phyloP scores from a whole-genome alignment of 2,888 invertebrate species.

The Aethes cnicana region DNA sequence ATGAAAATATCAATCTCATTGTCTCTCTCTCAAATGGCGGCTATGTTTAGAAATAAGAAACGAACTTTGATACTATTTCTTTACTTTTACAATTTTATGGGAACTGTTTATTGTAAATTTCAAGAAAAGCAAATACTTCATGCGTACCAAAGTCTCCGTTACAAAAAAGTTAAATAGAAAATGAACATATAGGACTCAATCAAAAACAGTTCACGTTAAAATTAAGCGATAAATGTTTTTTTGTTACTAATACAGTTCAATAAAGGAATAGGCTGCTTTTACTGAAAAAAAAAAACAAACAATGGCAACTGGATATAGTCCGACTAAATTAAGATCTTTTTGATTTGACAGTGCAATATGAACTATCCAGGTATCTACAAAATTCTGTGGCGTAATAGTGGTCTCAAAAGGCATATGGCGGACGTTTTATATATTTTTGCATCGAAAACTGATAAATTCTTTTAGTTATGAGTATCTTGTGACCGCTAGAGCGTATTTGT shows the following conservation, averaged over 20 bases:
- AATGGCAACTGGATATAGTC: slow-evolving; percentile 71
- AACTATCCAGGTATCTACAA: slow-evolving; percentile 29
- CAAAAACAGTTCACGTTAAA: not conserved
- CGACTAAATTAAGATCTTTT: slow-evolving; percentile 47
- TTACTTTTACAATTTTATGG: too few species aligned
- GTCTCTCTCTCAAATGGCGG: too few species aligned
- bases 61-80: too few species aligned
- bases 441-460: slow-evolving; percentile 82
- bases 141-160: too few species aligned
- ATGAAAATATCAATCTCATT: too few species aligned
- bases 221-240: not conserved
- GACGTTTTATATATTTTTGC: slow-evolving; percentile 83
- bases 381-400: slow-evolving; percentile 59
- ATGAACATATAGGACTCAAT: too few species aligned
- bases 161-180: too few species aligned
- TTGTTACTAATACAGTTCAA: not conserved
- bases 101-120: too few species aligned
- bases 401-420: slow-evolving; percentile 83
- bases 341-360: slow-evolving; percentile 25
- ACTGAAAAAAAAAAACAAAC: slow-evolving; percentile 35
- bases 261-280: slow-evolving; percentile 31
- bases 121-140: too few species aligned
- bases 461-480: slow-evolving; percentile 82
- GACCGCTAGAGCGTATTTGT: slow-evolving; percentile 80
- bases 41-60: too few species aligned